These are phyloP conservation scores for Glaucomys volans DNA, from an alignment of 2,113 vertebrate genomes.

Conservation along the genomic window DNA sequence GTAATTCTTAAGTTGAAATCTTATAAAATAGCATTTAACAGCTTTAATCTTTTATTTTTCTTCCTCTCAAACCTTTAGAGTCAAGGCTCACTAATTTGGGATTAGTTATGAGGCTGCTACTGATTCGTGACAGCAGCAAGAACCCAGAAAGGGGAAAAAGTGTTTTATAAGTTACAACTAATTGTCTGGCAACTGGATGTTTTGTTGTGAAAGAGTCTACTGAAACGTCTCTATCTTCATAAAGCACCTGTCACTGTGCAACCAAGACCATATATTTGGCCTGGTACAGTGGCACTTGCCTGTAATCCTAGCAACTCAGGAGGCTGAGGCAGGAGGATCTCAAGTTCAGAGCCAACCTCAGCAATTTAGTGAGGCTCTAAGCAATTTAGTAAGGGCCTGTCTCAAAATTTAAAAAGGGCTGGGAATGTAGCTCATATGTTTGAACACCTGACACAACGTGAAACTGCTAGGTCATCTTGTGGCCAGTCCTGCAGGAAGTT, in stretches of 20 bases:
- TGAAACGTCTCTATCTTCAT: conserved; percentile 30
- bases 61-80: conserved; percentile 38
- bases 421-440: background rate
- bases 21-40: conserved; percentile 31
- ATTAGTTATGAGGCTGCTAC: background rate
- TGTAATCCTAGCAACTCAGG: no score
- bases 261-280: background rate
- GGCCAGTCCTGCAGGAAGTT: background rate
- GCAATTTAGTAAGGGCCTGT: no score
- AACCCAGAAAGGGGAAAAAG: background rate
- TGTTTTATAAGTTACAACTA: background rate
- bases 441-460: background rate
- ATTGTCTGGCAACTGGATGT: background rate
- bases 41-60: conserved; percentile 42
- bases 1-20: conserved; percentile 1
- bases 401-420: no score
- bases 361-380: no score
- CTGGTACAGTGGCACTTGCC: no score
- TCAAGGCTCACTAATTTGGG: background rate
- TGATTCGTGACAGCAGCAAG: background rate
- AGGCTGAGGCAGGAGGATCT: no score
- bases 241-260: background rate
- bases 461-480: background rate
- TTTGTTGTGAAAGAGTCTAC: conserved; percentile 7
- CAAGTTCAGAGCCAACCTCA: no score